These are phyloP conservation scores for Mystacornis crossleyi DNA, from an alignment of 2,113 vertebrate species.

Conservation along the genomic window DNA sequence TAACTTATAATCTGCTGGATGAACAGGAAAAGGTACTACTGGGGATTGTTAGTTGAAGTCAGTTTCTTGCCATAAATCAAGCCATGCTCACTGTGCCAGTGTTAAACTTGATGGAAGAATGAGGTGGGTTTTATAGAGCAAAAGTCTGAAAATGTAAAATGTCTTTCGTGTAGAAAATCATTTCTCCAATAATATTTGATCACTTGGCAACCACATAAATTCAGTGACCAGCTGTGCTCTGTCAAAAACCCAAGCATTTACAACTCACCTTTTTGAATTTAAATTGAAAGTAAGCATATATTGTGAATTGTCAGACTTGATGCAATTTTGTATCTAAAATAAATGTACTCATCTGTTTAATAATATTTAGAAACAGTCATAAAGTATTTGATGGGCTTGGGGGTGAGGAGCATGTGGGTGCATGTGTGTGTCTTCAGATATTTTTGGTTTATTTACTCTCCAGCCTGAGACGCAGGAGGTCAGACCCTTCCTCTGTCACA, in stretches of 20 bases:
- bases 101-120: background rate
- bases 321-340: background rate
- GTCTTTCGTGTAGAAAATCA: background rate
- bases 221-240: background rate
- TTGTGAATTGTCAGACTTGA: background rate
- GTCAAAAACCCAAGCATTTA: conserved; percentile 53
- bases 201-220: conserved; percentile 38
- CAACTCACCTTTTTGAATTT: background rate
- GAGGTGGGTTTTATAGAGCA: background rate
- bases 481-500: background rate
- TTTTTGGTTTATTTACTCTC: background rate
- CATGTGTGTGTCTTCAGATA: background rate
- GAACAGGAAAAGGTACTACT: background rate
- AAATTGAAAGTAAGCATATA: background rate
- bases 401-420: background rate
- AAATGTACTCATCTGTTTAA: background rate
- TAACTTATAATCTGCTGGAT: background rate
- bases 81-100: rapidly evolving
- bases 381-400: background rate
- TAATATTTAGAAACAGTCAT: conserved; percentile 5
- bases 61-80: background rate
- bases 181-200: conserved; percentile 44
- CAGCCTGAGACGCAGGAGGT: background rate
- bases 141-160: conserved; percentile 48
- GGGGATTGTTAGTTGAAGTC: background rate